phyloP scores from a whole-genome alignment of 2,797 vertebrate species.

The Sebastiscus albofasciatus region DNA sequence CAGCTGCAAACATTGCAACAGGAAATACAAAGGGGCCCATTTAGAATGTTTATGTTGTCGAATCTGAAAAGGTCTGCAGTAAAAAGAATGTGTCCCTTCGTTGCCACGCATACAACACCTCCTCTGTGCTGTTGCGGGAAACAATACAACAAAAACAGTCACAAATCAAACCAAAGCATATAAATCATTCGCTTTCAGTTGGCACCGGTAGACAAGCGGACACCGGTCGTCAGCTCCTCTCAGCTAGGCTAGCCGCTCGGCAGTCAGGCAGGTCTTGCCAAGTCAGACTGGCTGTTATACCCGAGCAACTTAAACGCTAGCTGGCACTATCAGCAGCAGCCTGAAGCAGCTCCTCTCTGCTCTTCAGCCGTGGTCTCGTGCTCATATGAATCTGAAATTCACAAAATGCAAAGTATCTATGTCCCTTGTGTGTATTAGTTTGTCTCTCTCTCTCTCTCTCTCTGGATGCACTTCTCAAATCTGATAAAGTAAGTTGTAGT shows the following conservation, averaged over 20 bases:
- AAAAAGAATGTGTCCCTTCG: background rate
- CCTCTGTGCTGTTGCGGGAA: background rate
- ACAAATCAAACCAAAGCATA: background rate
- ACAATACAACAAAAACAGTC: background rate
- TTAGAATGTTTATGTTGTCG: background rate
- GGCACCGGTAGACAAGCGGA: background rate
- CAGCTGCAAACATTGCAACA: background rate
- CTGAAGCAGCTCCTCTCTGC: background rate
- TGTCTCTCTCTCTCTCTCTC: background rate
- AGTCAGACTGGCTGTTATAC: constrained; percentile 3
- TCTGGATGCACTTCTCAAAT: background rate
- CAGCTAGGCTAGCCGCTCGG: constrained; percentile 1
- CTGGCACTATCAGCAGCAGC: background rate
- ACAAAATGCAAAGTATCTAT: background rate
- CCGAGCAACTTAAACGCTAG: background rate
- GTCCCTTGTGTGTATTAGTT: background rate
- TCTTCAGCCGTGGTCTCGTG: background rate
- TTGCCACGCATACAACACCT: background rate
- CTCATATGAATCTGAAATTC: constrained; percentile 8
- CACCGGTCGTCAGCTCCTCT: constrained; percentile 21
- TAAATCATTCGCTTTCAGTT: constrained; percentile 17
- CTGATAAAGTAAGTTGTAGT: background rate
- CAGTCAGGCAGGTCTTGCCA: constrained; percentile 23
- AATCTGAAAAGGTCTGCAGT: background rate
- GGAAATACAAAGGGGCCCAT: background rate